phyloP scores from a whole-genome alignment of 2,797 vertebrate genomes.

The Pseudocheirus occidentalis region DNA sequence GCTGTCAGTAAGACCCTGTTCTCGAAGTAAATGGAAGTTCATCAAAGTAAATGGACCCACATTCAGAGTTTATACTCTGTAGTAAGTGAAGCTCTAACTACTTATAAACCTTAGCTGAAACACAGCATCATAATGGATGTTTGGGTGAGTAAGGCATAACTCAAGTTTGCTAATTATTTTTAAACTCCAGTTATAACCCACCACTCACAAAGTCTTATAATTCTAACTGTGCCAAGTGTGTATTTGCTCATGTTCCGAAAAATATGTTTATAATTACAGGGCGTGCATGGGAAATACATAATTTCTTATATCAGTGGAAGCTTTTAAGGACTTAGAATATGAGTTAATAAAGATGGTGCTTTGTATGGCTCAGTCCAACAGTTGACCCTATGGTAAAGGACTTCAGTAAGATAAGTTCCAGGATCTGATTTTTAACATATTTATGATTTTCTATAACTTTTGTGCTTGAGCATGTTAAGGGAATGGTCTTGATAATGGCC shows the following conservation, averaged over 20 bases:
- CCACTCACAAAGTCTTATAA: constrained; percentile 10
- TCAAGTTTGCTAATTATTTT: constrained; percentile 36
- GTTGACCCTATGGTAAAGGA: constrained; percentile 58
- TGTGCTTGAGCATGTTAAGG: constrained; percentile 31
- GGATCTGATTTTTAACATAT: constrained; percentile 70
- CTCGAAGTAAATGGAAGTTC: too few species aligned
- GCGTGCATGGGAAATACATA: constrained; percentile 26
- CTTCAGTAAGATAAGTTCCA: constrained; percentile 68
- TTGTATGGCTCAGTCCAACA: constrained; percentile 55
- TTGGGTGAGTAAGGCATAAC: not conserved
- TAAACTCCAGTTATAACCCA: constrained; percentile 25
- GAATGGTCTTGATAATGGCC: constrained; percentile 69
- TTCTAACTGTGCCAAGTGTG: not conserved
- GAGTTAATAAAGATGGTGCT: constrained; percentile 67
- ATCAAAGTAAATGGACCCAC: not conserved
- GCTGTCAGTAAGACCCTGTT: not conserved
- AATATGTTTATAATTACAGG: constrained; percentile 47
- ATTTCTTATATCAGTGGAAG: constrained; percentile 56
- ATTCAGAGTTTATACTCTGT: not conserved
- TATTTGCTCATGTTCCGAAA: constrained; percentile 58
- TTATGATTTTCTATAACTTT: constrained; percentile 50
- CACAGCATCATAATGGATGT: not conserved
- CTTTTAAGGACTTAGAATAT: constrained; percentile 72
- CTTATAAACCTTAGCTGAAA: not conserved
- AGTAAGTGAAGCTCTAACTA: not conserved